phyloP scores from a whole-genome alignment of 1,140 invertebrate genomes.

The Carcinoscorpius rotundicauda region DNA sequence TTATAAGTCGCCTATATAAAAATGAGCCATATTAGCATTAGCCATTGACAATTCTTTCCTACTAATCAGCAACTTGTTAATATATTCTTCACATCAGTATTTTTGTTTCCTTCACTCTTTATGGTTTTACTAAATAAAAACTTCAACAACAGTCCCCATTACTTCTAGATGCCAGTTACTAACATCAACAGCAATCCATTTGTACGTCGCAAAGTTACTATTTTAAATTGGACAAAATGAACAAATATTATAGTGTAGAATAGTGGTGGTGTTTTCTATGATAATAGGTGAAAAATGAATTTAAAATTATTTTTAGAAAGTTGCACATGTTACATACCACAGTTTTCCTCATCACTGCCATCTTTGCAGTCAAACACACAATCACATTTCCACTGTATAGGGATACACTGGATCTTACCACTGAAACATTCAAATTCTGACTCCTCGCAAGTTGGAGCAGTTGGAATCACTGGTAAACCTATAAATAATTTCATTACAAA shows the following conservation, averaged over 20 bases:
- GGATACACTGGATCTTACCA: slow-evolving; percentile 6
- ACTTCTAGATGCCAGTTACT: slow-evolving; percentile 4
- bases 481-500: not conserved
- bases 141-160: too few species aligned
- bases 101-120: too few species aligned
- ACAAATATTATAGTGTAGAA: not conserved
- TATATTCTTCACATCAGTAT: too few species aligned
- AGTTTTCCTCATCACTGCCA: slow-evolving; percentile 13
- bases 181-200: too few species aligned
- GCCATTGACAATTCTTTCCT: too few species aligned
- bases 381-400: slow-evolving; percentile 8
- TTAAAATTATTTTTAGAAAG: not conserved
- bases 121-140: too few species aligned
- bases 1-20: too few species aligned
- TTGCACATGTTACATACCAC: not conserved
- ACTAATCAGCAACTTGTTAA: too few species aligned
- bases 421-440: slow-evolving; percentile 4
- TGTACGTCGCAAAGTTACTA: too few species aligned
- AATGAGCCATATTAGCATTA: too few species aligned
- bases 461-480: slow-evolving; percentile 10
- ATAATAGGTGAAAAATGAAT: slow-evolving; percentile 3
- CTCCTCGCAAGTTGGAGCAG: slow-evolving; percentile 8
- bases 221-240: too few species aligned
- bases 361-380: slow-evolving; percentile 13
- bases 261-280: not conserved